Base-by-base conservation (phyloP, 2,888 invertebrate genomes). In the Amiota minor region DNA sequence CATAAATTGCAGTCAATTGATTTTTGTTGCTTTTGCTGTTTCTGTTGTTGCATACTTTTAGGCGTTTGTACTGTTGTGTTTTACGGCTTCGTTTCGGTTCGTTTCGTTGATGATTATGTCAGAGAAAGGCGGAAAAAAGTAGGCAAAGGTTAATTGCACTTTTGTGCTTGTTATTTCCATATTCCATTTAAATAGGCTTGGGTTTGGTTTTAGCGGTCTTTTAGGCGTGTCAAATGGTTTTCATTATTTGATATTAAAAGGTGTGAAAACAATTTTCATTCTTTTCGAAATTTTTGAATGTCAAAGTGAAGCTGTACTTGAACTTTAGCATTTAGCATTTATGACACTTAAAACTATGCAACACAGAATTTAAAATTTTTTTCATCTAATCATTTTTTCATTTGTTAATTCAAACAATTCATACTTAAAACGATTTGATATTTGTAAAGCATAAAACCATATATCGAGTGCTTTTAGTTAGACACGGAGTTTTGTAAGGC, bases 1-100 rank as follows among this genome's bases (percentile, higher is more conserved):
- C 73, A 81, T 78, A 84, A 83, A 86, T 83, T 84, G 80, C 79
- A 78, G 78, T 78, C 79, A 84, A 83, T 86, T 83, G 83, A 86
- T 81, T 83, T 83, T 83, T 75, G 78, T 81, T 53, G 68, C 35
- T 50, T 68, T 50, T 50, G 6, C 50, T 50, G n/a, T 10, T 35
- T 6, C 6, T 23, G 23, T 50, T 50, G 23, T 79, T 82, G 81
- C 77, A 68, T 71, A 75, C 67, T 71, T 67, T 73, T 47, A 16
- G 68, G 75, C 65, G 67, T 68, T 50, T 68, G n/a, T 68, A 16
- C 35, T 35, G 67, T 35, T 35, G 35, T 35, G 35, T 35, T 35
- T 35, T 35, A 18, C 11, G 50, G 50, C 46, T 53, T 64, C 20
- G 14, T 35, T 35, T 35, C 35, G 35, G 35, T 61, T 45, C 72